Percentiles rank a stretch among this genome's conserved stretches.
phyloP scores from a whole-genome alignment of 1,140 invertebrate species.

The Eurytemora carolleeae region DNA sequence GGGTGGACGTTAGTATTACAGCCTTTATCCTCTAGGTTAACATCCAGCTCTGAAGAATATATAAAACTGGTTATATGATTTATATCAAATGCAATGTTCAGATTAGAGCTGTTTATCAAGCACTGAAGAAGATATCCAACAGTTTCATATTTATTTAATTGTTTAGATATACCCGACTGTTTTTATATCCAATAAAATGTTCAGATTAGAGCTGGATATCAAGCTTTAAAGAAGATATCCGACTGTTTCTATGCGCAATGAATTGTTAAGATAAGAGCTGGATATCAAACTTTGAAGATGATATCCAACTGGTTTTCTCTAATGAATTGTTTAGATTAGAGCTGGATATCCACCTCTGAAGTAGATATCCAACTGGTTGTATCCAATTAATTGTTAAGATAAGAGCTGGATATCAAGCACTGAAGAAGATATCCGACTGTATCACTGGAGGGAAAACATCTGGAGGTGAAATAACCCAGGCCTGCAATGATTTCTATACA shows the following conservation, averaged over 20 bases:
- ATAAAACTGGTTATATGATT: too few relatives aligned
- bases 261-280: slow-evolving; percentile 32
- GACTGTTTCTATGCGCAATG: slow-evolving; percentile 29
- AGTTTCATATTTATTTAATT: too few relatives aligned
- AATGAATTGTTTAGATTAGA: too few relatives aligned
- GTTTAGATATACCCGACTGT: too few relatives aligned
- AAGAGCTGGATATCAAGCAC: slow-evolving; percentile 31
- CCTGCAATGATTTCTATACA: slow-evolving; percentile 37
- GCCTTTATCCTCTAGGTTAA: too few relatives aligned
- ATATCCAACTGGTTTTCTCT: too few relatives aligned
- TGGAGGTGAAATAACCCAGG: slow-evolving; percentile 20
- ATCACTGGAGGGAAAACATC: slow-evolving; percentile 17
- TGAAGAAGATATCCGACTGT: slow-evolving; percentile 30
- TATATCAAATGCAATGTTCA: too few relatives aligned
- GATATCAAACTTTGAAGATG: too few relatives aligned
- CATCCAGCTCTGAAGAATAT: too few relatives aligned
- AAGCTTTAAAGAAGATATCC: slow-evolving; percentile 31
- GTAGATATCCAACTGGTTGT: slow-evolving; percentile 16
- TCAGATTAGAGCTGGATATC: slow-evolving; percentile 35
- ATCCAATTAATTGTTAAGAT: slow-evolving; percentile 36
- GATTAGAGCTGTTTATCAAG: too few relatives aligned
- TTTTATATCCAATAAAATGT: slow-evolving; percentile 32
- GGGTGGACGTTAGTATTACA: too few relatives aligned
- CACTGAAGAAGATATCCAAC: background rate
- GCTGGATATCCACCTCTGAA: background rate